A percentile compares a stretch with the other conserved stretches of the same genome.
These are phyloP conservation scores for Phaonia tiefii DNA, from an alignment of 2,888 invertebrate species.

Conservation along the genomic window DNA sequence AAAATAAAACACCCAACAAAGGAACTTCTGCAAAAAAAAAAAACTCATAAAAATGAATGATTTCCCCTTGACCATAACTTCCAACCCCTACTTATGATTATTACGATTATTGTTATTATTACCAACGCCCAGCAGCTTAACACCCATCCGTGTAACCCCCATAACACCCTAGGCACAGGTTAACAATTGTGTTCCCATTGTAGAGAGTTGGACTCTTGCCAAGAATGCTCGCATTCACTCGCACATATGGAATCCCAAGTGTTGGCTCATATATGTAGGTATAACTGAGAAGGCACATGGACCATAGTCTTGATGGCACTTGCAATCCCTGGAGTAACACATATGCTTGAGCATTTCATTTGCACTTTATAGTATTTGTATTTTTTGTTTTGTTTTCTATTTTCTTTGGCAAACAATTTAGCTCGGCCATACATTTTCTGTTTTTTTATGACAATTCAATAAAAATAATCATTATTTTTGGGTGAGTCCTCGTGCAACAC, in stretches of 20 bases:
- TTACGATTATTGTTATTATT: constrained; percentile 41
- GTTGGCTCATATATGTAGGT: too few species aligned
- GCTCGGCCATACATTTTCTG: constrained; percentile 35
- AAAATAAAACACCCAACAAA: background rate
- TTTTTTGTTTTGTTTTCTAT: background rate
- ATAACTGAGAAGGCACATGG: too few species aligned
- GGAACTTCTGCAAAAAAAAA: too few species aligned
- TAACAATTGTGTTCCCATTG: constrained; percentile 7
- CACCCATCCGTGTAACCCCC: background rate
- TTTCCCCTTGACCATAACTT: background rate
- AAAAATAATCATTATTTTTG: constrained; percentile 54
- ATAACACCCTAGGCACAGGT: background rate
- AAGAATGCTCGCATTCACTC: too few species aligned
- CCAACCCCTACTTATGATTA: constrained; percentile 20
- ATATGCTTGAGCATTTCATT: constrained; percentile 51
- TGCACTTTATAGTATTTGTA: constrained; percentile 11
- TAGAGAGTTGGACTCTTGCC: constrained; percentile 7
- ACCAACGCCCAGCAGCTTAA: constrained; percentile 34
- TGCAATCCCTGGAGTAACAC: constrained; percentile 61
- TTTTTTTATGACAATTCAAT: constrained; percentile 61
- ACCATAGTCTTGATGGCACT: too few species aligned
- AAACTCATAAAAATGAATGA: constrained; percentile 21
- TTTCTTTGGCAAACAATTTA: constrained; percentile 21
- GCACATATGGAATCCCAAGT: too few species aligned
- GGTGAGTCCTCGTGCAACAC: background rate